phyloP scores from a whole-genome alignment of 1,140 invertebrate genomes.

The Akabosia matsudoensis region DNA sequence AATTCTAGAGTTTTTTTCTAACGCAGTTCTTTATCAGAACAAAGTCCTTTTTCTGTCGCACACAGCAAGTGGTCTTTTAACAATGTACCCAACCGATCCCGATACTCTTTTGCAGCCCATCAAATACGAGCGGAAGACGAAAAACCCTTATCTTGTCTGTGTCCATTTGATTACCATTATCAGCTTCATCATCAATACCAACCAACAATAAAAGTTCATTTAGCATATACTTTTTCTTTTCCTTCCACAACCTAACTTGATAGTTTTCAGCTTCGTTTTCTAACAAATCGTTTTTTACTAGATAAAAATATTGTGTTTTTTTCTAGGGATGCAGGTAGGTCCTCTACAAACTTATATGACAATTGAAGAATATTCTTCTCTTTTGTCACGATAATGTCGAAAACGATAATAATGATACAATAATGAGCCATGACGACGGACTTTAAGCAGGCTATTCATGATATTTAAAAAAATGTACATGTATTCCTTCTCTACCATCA shows the following conservation, averaged over 20 bases:
- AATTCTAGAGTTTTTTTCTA: too few relatives aligned
- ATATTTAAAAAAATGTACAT: too few relatives aligned
- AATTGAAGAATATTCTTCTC: not conserved
- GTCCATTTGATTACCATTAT: not conserved
- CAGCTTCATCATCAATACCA: not conserved
- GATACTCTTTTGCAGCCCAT: not conserved
- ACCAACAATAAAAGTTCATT: not conserved
- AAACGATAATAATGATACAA: not conserved
- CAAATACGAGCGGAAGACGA: not conserved
- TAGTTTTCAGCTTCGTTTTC: not conserved
- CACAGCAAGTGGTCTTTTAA: conserved; percentile 13
- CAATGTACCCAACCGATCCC: not conserved
- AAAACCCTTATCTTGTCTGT: not conserved
- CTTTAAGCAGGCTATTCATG: too few relatives aligned
- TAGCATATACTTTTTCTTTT: too few relatives aligned
- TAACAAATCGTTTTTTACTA: not conserved
- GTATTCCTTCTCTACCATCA: too few relatives aligned
- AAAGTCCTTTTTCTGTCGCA: not conserved
- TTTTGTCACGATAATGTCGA: not conserved
- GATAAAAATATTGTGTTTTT: not conserved
- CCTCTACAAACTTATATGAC: not conserved
- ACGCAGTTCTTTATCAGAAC: too few relatives aligned
- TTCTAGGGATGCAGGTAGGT: not conserved
- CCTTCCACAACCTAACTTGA: not conserved
- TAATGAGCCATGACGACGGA: not conserved